phyloP scores from a whole-genome alignment of 1,140 invertebrate genomes.

The Sycophaga agraensis region DNA sequence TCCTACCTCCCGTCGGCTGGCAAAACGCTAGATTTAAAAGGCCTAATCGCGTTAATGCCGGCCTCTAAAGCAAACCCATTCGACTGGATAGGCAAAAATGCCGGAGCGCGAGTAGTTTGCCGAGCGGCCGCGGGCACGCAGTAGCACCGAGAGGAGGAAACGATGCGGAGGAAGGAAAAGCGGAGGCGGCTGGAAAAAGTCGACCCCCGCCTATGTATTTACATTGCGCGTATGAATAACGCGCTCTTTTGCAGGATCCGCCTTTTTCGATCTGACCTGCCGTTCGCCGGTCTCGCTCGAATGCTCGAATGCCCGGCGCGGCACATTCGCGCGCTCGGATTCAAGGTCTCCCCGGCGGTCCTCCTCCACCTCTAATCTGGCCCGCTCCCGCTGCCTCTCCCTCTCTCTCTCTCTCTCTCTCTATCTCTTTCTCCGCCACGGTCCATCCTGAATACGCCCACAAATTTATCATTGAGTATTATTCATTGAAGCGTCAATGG shows the following conservation, averaged over 20 bases:
- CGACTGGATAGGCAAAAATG: too few species aligned
- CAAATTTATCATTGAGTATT: slow-evolving; percentile 60
- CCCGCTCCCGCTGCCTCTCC: neutral
- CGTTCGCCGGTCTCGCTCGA: too few species aligned
- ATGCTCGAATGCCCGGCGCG: neutral
- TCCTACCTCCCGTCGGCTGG: too few species aligned
- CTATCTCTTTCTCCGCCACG: neutral
- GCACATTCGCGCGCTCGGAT: neutral
- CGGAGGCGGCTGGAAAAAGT: slow-evolving; percentile 17
- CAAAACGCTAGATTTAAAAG: too few species aligned
- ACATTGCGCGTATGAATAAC: slow-evolving; percentile 21
- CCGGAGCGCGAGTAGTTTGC: too few species aligned
- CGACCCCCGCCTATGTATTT: slow-evolving; percentile 19
- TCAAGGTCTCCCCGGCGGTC: neutral
- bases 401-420: neutral
- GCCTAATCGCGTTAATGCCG: too few species aligned
- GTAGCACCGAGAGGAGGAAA: too few species aligned
- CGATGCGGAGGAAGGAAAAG: too few species aligned
- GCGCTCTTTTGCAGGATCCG: neutral
- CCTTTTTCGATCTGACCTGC: slow-evolving; percentile 27
- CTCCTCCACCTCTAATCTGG: slow-evolving; percentile 17
- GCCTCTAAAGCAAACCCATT: too few species aligned
- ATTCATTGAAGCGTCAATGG: slow-evolving; percentile 60
- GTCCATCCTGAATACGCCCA: slow-evolving; percentile 49
- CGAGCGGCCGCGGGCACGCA: too few species aligned